A percentile compares a stretch with the other conserved stretches of the same genome.
Evolutionary conservation across 1,140 invertebrate species (phyloP).

Genomic region (Drosophila teissieri): DNA sequence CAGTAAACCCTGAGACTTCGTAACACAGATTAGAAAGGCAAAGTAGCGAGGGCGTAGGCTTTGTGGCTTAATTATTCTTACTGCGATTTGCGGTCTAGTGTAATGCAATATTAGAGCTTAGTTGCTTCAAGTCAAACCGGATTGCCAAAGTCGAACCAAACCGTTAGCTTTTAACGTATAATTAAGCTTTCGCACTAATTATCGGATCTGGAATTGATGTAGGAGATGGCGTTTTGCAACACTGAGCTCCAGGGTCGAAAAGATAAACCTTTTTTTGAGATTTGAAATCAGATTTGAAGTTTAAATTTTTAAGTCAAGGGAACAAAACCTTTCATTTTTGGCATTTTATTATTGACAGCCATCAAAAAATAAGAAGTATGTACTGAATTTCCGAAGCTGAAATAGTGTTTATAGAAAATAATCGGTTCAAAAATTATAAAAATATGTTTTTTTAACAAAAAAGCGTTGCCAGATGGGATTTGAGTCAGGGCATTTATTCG

Average conservation of each 20-base stretch:
- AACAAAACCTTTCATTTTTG: too few relatives aligned
- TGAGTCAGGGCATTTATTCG: background rate
- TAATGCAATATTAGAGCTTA: conserved; percentile 14
- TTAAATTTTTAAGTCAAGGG: too few relatives aligned
- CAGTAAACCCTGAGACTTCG: background rate
- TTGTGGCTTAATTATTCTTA: too few relatives aligned
- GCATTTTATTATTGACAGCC: too few relatives aligned
- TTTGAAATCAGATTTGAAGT: too few relatives aligned
- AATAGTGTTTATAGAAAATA: too few relatives aligned
- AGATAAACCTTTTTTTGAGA: background rate
- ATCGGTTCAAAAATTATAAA: too few relatives aligned
- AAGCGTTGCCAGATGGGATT: background rate
- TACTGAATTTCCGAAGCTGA: too few relatives aligned
- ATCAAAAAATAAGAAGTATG: too few relatives aligned
- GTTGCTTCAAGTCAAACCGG: conserved; percentile 18
- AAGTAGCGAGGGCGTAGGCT: background rate
- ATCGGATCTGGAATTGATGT: background rate
- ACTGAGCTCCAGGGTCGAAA: background rate
- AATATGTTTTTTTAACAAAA: background rate
- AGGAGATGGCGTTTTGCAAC: background rate
- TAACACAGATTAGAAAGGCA: conserved; percentile 15
- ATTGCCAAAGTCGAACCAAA: background rate
- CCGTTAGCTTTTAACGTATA: conserved; percentile 6
- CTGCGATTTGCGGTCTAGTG: background rate
- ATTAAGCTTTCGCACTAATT: conserved; percentile 11